Evolutionary conservation across 1,140 invertebrate genomes (phyloP).

Genomic region (Pseudobourletiella spinata): DNA sequence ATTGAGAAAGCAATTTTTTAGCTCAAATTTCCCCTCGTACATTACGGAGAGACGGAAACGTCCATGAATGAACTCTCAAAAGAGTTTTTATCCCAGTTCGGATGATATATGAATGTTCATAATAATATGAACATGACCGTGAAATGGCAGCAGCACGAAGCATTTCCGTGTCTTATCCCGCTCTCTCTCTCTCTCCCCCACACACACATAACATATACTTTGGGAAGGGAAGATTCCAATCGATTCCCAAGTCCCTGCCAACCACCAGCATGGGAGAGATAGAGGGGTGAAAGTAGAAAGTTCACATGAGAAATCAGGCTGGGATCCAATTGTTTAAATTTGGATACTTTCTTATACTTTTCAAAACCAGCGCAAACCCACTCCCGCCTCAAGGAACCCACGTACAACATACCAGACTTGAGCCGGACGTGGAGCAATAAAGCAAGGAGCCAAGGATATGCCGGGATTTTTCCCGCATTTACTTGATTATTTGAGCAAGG

Average conservation of each 20-base stretch:
- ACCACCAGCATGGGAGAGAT: neutral
- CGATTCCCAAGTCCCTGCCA: neutral
- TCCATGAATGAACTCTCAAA: neutral
- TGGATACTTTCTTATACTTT: neutral
- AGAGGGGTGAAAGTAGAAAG: too few relatives aligned
- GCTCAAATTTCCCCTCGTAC: too few relatives aligned
- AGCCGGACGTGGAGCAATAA: neutral
- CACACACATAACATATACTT: neutral
- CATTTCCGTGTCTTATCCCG: neutral
- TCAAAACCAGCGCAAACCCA: neutral
- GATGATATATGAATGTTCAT: neutral
- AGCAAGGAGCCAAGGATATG: neutral
- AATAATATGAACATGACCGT: neutral
- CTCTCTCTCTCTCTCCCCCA: neutral
- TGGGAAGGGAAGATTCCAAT: neutral
- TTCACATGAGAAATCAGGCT: neutral
- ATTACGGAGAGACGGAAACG: neutral
- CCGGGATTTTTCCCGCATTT: neutral
- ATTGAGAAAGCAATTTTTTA: too few relatives aligned
- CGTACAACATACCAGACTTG: neutral
- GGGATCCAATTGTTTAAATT: neutral
- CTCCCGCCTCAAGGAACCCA: neutral
- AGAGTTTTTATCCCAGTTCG: too few relatives aligned
- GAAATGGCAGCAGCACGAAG: neutral
- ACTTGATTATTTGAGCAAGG: neutral